These are phyloP conservation scores for Eptesicus fuscus DNA, from an alignment of 2,113 vertebrate genomes.

Conservation along the genomic window DNA sequence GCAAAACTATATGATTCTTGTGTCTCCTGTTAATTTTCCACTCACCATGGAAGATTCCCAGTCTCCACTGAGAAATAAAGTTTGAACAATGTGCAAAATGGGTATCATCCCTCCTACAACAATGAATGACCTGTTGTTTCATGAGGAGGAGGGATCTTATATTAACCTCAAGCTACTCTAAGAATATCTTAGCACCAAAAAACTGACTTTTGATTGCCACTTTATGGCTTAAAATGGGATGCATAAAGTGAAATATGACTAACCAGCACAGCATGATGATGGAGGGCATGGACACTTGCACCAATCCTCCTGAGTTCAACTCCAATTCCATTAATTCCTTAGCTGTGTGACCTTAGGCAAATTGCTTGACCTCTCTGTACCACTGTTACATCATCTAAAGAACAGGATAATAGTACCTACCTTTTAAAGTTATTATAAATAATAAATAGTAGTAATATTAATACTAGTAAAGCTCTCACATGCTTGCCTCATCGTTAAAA, in stretches of 20 bases:
- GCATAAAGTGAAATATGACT: background rate
- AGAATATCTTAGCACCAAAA: background rate
- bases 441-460: background rate
- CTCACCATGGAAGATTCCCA: background rate
- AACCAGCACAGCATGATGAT: background rate
- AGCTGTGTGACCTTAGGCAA: background rate
- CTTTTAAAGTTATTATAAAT: background rate
- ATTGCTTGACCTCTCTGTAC: background rate
- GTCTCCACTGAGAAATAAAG: background rate
- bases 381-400: background rate
- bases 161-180: background rate
- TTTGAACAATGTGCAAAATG: background rate
- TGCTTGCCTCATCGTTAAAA: background rate
- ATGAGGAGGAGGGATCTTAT: background rate
- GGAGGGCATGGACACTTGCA: background rate
- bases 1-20: background rate
- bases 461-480: background rate
- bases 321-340: background rate
- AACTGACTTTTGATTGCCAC: background rate
- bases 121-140: background rate
- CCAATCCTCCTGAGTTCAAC: background rate
- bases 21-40: conserved; percentile 18
- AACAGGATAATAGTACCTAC: background rate
- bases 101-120: background rate
- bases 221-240: background rate